A percentile compares a stretch with the other conserved stretches of the same genome.
Conservation (phyloP, 2,797 vertebrate species). For the Hafferia zeledoni region DNA sequence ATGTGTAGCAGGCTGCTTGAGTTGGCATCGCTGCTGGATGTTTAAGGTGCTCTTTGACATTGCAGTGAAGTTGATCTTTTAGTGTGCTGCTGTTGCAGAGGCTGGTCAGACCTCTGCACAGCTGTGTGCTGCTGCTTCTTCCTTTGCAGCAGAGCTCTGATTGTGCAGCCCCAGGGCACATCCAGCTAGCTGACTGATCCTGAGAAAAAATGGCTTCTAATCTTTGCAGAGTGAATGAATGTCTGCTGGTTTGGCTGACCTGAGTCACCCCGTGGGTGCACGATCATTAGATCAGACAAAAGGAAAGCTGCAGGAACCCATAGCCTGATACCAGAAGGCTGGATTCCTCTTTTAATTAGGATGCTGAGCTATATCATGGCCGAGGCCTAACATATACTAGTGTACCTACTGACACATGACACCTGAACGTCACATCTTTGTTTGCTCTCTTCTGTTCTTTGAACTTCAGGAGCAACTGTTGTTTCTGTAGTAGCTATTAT, state of each 20-base stretch:
- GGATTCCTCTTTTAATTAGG: neutral
- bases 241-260: neutral
- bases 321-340: neutral
- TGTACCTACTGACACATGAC: neutral
- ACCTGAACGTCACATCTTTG: neutral
- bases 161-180: neutral
- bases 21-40: neutral
- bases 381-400: neutral
- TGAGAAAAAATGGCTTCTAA: slow-evolving; percentile 1
- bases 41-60: slow-evolving; percentile 26
- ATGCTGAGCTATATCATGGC: neutral
- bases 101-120: neutral
- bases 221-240: neutral
- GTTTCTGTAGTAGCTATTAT: neutral
- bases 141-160: neutral
- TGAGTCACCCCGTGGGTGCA: neutral
- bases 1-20: slow-evolving; percentile 33
- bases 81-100: neutral
- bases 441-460: neutral
- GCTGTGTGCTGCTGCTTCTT: neutral
- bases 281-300: neutral
- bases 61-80: neutral
- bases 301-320: neutral
- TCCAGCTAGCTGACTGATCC: neutral
- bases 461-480: neutral